phyloP scores from a whole-genome alignment of 2,888 invertebrate genomes.

The Drosophila recens region DNA sequence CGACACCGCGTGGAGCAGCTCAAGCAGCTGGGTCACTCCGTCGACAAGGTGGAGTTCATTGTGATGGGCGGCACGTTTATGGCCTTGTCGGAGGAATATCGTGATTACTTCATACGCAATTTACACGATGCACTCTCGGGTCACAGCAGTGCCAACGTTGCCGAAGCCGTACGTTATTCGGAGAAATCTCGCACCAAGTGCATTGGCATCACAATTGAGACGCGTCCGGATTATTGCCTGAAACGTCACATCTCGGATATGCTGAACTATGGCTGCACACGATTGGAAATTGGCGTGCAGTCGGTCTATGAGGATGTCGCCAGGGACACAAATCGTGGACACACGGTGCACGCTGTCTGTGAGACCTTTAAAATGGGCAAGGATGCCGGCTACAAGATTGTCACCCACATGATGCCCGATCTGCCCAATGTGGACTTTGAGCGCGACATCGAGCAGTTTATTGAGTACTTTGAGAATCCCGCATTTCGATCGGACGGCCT shows the following conservation, averaged over 20 bases:
- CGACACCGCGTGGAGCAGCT: conserved; percentile 93
- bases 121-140: conserved; percentile 99
- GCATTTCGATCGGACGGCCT: conserved; percentile 98
- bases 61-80: conserved; percentile 99
- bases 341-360: conserved; percentile 96
- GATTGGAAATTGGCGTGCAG: conserved; percentile 98
- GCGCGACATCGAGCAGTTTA: conserved; percentile 97
- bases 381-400: conserved; percentile 95
- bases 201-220: conserved; percentile 99
- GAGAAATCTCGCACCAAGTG: conserved; percentile 98
- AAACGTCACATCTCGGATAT: conserved; percentile 98
- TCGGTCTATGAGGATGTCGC: conserved; percentile 99
- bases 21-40: conserved; percentile 97
- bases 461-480: conserved; percentile 97
- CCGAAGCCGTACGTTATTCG: conserved; percentile 97
- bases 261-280: conserved; percentile 98
- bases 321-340: conserved; percentile 97
- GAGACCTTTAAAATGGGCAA: conserved; percentile 98
- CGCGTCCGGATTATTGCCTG: conserved; percentile 98
- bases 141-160: conserved; percentile 95
- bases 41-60: conserved; percentile 99
- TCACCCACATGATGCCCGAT: conserved; percentile 99
- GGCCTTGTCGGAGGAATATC: conserved; percentile 98
- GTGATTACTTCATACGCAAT: conserved; percentile 98
- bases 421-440: conserved; percentile 99